Evolutionary conservation across 2,113 vertebrate species (phyloP).

Genomic region (Thymallus thymallus): DNA sequence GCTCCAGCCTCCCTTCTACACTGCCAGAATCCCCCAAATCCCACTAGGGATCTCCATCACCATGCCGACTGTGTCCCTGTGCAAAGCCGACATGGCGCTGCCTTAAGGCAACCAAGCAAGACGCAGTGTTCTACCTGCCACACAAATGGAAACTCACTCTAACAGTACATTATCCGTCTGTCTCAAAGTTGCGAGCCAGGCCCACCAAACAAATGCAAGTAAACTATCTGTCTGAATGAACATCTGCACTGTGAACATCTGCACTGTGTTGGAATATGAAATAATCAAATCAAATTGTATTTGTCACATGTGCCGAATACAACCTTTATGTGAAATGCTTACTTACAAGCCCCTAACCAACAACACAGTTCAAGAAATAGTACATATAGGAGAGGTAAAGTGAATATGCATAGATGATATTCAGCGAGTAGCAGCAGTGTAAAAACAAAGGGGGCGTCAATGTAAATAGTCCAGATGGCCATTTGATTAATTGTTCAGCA

Average conservation of each 20-base stretch:
- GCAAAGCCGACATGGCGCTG: constrained; percentile 41
- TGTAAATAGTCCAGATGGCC: no score
- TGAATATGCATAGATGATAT: no score
- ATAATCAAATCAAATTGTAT: no score
- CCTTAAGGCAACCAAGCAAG: constrained; percentile 49
- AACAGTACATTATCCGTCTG: constrained; percentile 44
- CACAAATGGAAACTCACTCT: constrained; percentile 47
- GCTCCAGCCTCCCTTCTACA: constrained; percentile 51
- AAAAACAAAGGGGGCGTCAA: no score
- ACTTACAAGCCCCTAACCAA: no score
- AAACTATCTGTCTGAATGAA: not conserved
- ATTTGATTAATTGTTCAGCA: no score
- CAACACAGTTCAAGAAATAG: no score
- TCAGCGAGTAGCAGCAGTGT: no score
- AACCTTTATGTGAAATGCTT: no score
- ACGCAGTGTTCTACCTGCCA: constrained; percentile 23
- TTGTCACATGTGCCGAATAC: no score
- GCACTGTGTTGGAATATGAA: not conserved
- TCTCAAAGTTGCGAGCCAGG: constrained; percentile 20
- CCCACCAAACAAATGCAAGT: not conserved
- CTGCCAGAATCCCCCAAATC: constrained; percentile 50
- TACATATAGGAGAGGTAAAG: no score
- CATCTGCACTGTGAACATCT: not conserved
- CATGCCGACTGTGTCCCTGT: constrained; percentile 50
- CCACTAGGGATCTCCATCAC: constrained; percentile 49